These are phyloP conservation scores for Falcunculus frontatus DNA, from an alignment of 2,113 vertebrate species.

Conservation along the genomic window DNA sequence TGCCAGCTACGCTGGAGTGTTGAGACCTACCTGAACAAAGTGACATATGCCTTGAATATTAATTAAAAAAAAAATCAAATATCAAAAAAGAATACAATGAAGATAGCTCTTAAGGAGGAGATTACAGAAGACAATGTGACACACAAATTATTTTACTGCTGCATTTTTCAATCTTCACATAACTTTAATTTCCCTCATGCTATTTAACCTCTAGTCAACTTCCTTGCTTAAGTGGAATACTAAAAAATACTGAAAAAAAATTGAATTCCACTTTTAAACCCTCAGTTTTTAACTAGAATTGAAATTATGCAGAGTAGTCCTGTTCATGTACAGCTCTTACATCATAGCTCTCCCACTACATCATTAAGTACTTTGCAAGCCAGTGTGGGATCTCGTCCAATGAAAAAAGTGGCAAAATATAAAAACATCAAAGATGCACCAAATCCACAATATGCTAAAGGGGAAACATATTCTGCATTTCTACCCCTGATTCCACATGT, in stretches of 20 bases:
- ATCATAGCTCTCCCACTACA: background rate
- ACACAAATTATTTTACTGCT: background rate
- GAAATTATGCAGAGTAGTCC: background rate
- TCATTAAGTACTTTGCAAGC: background rate
- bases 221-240: background rate
- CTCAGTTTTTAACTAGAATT: background rate
- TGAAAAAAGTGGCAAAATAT: background rate
- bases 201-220: background rate
- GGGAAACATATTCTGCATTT: background rate
- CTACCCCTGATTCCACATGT: background rate
- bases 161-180: background rate
- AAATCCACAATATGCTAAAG: background rate
- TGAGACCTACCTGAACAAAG: background rate
- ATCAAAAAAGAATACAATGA: background rate
- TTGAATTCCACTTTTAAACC: background rate
- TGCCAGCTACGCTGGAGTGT: background rate
- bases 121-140: background rate
- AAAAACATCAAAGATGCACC: background rate
- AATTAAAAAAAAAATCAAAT: background rate
- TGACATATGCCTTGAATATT: accelerated
- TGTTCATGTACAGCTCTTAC: background rate
- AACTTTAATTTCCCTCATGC: background rate
- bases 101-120: background rate
- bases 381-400: background rate
- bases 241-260: background rate